Base-by-base conservation (phyloP, 2,888 invertebrate species). In the Brenthis daphne region DNA sequence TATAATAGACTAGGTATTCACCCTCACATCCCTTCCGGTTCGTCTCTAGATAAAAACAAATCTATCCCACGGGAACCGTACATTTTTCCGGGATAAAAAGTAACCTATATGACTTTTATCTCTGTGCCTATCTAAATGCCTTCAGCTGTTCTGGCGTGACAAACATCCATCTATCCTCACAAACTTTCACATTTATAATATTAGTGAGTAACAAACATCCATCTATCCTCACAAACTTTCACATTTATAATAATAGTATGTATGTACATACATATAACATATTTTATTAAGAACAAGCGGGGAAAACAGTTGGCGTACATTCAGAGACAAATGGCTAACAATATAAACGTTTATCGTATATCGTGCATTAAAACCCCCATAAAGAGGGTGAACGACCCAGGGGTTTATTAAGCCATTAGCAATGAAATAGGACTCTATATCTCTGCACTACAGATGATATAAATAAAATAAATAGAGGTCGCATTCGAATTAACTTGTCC, bases 381-480 rank as follows among this genome's bases (percentile, higher is more conserved):
- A 73, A 71, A 71, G 73, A 73, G 69, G 76, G 74, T 71, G 72
- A 75, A 76, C 76, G 75, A 75, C 83, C 83, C 83, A 69, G 77
- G 81, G 86, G 79, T 83, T 85, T 85, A 87, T 89, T 85, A 84
- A 80, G 81, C 86, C 82, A 87, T 89, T 88, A 88, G 77, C 81
- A 82, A 85, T 87, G 86, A 87, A 88, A 88, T 87, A 86, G 85
- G 79, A 80, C 78, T 69, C 75, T 73, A 71, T 88, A 87, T 89
- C 88, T 83, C 75, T 64, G 73, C 67, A 68, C 76, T 76, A 80
- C 83, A 77, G 81, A 76, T 71, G 79, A 79, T 81, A 85, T 85
- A 84, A 87, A 84, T 84, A 81, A 85, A 85, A 87, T 83, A 87
- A 87, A 88, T 87, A 82, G 81, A 72, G 57, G 81, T 77, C 61